These are phyloP conservation scores for Fragum sueziense DNA, from an alignment of 2,888 invertebrate genomes.

Conservation along the genomic window DNA sequence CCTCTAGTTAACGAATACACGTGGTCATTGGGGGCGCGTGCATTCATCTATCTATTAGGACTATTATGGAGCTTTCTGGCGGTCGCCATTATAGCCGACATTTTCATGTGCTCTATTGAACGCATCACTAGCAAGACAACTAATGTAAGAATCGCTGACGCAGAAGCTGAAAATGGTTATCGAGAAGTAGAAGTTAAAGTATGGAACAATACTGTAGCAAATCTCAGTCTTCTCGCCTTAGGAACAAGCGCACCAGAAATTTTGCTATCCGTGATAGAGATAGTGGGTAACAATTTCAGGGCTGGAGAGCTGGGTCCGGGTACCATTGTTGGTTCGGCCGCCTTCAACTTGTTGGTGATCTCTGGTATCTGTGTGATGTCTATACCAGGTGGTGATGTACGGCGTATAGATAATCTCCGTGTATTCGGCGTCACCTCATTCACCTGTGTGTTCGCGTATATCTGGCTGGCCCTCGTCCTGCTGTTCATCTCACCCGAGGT, in stretches of 20 bases:
- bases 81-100: slow-evolving; percentile 85
- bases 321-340: slow-evolving; percentile 86
- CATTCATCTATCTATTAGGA: slow-evolving; percentile 83
- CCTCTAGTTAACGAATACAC: slow-evolving; percentile 83
- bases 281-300: slow-evolving; percentile 82
- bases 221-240: slow-evolving; percentile 85
- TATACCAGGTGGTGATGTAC: slow-evolving; percentile 83
- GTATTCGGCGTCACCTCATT: slow-evolving; percentile 82
- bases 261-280: slow-evolving; percentile 84
- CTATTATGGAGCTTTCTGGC: slow-evolving; percentile 85
- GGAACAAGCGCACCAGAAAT: slow-evolving; percentile 85
- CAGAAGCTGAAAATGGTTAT: slow-evolving; percentile 71
- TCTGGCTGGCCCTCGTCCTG: slow-evolving; percentile 85
- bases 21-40: slow-evolving; percentile 82
- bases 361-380: slow-evolving; percentile 84
- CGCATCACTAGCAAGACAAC: slow-evolving; percentile 85
- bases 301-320: slow-evolving; percentile 85
- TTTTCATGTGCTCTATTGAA: slow-evolving; percentile 86
- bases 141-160: slow-evolving; percentile 80
- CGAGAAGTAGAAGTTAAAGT: slow-evolving; percentile 84
- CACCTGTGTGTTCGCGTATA: slow-evolving; percentile 85
- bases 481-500: slow-evolving; percentile 80
- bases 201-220: slow-evolving; percentile 85
- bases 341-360: slow-evolving; percentile 85
- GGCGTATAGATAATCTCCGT: slow-evolving; percentile 82